Base-by-base conservation (phyloP, 2,888 invertebrate genomes). In the Leptarthrus brevirostris region DNA sequence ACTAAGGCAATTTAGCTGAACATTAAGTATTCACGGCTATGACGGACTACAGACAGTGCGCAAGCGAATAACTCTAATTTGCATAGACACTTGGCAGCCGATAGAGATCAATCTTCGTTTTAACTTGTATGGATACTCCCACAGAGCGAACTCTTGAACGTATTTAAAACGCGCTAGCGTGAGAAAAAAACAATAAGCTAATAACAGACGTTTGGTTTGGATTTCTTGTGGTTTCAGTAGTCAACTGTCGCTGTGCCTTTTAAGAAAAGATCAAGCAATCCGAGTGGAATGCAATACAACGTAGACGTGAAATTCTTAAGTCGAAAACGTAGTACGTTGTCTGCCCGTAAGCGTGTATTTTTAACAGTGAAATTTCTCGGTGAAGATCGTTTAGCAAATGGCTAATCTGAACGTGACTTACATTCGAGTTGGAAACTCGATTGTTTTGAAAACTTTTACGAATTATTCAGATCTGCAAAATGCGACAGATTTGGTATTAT, bases 401-500 rank as follows among this genome's bases (percentile, higher is more conserved):
- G 44, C 69, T 12, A 66, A 66, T 8, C 8, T 8, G 8, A 40
- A 40, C 52, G 26, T 69, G 52, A 69, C 52, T 26, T 52, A 52
- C 34, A 69, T 49, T 52, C 49, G 52, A 5, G 40, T 69, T 12
- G 69, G 36, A 8, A 52, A 69, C 24, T 52, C 69, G n/a, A 52
- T 69, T n/a, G 24, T 69, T 49, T 49, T 26, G 34, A 49, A 69
- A 16, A 30, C 26, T 18, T 26, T 52, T 16, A 30, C 20, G 34
- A 69, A 69, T 69, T 52, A 49, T 0, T 52, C 69, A 10, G 52
- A 49, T 49, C n/a, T 34, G 18, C 26, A 69, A 22, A 69, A 69
- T 34, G 26, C 69, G 30, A 69, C 69, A n/a, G 69, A 69, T 52
- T 34, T 69, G 2, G 52, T 69, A 6, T 52, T 69, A n/a, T 20